These are phyloP conservation scores for Pachyramphus minor DNA, from an alignment of 2,113 vertebrate genomes.

Conservation along the genomic window DNA sequence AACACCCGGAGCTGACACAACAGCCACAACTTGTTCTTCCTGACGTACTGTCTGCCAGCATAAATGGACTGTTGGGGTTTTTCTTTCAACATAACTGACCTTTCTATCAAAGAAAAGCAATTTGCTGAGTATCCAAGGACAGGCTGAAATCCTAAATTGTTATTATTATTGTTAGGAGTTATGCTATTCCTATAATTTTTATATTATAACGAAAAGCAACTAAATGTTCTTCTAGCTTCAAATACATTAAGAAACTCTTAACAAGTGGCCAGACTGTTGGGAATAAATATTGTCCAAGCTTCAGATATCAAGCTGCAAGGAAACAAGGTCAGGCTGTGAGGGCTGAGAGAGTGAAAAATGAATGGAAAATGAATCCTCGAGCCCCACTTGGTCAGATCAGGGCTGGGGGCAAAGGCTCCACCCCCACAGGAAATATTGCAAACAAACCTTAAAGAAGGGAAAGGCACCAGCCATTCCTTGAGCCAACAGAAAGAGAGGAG, in stretches of 20 bases:
- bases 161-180: neutral
- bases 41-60: neutral
- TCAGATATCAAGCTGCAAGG: neutral
- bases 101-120: neutral
- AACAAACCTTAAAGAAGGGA: neutral
- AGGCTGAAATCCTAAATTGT: neutral
- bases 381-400: neutral
- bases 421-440: conserved; percentile 29
- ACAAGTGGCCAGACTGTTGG: neutral
- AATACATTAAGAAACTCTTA: neutral
- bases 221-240: neutral
- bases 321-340: neutral
- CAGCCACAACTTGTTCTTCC: neutral
- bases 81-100: neutral
- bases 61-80: neutral
- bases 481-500: neutral
- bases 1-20: neutral
- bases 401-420: neutral
- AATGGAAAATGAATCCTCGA: neutral
- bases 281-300: neutral
- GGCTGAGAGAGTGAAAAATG: neutral
- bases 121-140: neutral
- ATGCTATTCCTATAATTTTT: neutral
- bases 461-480: neutral
- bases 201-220: neutral